These are phyloP conservation scores for Bombyx mori DNA, from an alignment of 1,140 invertebrate species.

Conservation along the genomic window DNA sequence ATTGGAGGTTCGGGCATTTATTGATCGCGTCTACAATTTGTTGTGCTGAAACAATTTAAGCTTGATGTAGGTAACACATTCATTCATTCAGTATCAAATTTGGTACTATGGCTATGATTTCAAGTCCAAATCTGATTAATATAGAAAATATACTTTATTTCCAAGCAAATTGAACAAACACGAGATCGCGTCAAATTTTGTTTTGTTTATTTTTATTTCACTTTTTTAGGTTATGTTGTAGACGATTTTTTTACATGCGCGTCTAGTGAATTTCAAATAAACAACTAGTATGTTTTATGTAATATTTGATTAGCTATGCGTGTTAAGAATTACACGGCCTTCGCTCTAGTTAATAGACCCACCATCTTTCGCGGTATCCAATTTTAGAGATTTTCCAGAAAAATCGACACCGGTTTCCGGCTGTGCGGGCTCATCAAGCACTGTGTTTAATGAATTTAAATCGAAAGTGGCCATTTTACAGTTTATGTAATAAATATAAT, in stretches of 20 bases:
- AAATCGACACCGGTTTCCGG: constrained; percentile 50
- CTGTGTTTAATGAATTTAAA: constrained; percentile 43
- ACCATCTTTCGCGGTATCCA: constrained; percentile 56
- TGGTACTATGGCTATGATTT: no score
- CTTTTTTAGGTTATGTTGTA: no score
- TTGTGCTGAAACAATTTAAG: constrained; percentile 69
- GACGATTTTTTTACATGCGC: no score
- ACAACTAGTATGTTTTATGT: no score
- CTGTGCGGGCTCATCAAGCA: constrained; percentile 32
- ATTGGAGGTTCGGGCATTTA: constrained; percentile 75
- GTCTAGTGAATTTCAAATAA: no score
- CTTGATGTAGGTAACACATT: neutral
- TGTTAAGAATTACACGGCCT: no score
- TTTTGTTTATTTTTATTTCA: no score
- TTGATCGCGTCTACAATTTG: constrained; percentile 77
- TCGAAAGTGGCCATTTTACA: constrained; percentile 43
- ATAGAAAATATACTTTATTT: no score
- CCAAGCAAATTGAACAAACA: no score
- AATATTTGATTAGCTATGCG: no score
- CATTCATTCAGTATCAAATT: neutral
- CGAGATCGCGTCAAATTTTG: no score
- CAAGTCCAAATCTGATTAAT: no score
- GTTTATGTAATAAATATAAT: constrained; percentile 13
- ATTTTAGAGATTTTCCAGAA: constrained; percentile 55
- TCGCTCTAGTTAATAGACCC: constrained; percentile 3